phyloP scores from a whole-genome alignment of 2,888 invertebrate genomes.

The Steromphala cineraria region DNA sequence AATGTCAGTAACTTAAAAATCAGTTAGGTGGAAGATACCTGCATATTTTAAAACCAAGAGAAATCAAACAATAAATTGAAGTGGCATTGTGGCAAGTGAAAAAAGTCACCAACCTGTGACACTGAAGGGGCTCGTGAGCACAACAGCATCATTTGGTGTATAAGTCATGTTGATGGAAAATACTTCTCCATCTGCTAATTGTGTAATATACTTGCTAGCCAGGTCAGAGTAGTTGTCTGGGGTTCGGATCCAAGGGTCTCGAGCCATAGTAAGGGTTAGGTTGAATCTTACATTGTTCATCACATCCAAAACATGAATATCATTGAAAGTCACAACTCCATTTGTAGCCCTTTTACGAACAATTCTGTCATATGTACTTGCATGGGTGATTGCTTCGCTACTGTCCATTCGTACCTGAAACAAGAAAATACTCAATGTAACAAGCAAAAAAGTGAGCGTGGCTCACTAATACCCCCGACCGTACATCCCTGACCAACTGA shows the following conservation, averaged over 20 bases:
- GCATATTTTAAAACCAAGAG: background rate
- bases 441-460: too few relatives aligned
- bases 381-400: conserved; percentile 28
- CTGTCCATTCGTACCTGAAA: conserved; percentile 46
- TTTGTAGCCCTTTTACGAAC: conserved; percentile 36
- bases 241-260: conserved; percentile 42
- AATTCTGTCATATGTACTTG: conserved; percentile 35
- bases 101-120: conserved; percentile 40
- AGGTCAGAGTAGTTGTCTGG: conserved; percentile 44
- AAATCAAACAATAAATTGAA: background rate
- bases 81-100: background rate
- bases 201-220: conserved; percentile 22
- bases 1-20: too few relatives aligned
- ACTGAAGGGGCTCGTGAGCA: conserved; percentile 26
- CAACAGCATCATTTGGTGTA: conserved; percentile 27
- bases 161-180: conserved; percentile 31
- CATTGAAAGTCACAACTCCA: conserved; percentile 39
- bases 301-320: conserved; percentile 45
- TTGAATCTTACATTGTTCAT: conserved; percentile 37
- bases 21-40: too few relatives aligned
- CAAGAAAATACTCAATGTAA: background rate
- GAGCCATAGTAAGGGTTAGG: conserved; percentile 42
- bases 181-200: background rate
- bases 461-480: too few relatives aligned
- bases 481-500: too few relatives aligned